These are phyloP conservation scores for Agelas oroides DNA, from an alignment of 37 sponge, comb jelly and placozoan species.

Conservation along the genomic window DNA sequence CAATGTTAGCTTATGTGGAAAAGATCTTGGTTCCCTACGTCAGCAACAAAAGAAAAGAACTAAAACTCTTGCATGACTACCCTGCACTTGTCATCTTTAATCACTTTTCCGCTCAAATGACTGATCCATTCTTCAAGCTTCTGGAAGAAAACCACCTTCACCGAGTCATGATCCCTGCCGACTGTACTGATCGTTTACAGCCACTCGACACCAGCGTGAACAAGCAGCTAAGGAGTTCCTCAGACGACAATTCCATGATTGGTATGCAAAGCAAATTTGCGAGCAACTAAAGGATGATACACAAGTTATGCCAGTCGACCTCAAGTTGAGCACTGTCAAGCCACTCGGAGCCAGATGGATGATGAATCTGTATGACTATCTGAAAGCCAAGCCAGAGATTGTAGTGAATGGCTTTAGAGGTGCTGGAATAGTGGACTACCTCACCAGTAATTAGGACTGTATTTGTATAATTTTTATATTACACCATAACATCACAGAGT, in stretches of 20 bases:
- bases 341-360: conserved; percentile 68
- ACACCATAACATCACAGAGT: not conserved
- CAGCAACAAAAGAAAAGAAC: conserved; percentile 17
- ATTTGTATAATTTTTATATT: conserved; percentile 10
- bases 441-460: not conserved
- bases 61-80: conserved; percentile 30
- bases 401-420: conserved; percentile 69
- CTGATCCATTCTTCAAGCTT: conserved; percentile 4
- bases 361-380: conserved; percentile 54
- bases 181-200: conserved; percentile 52
- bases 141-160: not conserved
- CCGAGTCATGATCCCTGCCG: conserved; percentile 35
- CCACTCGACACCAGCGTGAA: conserved; percentile 61
- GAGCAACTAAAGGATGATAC: conserved; percentile 28
- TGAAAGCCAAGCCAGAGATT: conserved; percentile 39
- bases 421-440: conserved; percentile 43
- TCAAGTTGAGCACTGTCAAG: conserved; percentile 47
- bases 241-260: conserved; percentile 34
- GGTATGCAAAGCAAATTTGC: conserved; percentile 45
- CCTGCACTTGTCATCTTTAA: conserved; percentile 60
- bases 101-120: conserved; percentile 50
- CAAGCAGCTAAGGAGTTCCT: conserved; percentile 59
- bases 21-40: conserved; percentile 57
- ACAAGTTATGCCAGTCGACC: conserved; percentile 15
- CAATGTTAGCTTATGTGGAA: conserved; percentile 48